Conservation (phyloP, 2,888 invertebrate genomes). For the Myopa tessellatipennis region DNA sequence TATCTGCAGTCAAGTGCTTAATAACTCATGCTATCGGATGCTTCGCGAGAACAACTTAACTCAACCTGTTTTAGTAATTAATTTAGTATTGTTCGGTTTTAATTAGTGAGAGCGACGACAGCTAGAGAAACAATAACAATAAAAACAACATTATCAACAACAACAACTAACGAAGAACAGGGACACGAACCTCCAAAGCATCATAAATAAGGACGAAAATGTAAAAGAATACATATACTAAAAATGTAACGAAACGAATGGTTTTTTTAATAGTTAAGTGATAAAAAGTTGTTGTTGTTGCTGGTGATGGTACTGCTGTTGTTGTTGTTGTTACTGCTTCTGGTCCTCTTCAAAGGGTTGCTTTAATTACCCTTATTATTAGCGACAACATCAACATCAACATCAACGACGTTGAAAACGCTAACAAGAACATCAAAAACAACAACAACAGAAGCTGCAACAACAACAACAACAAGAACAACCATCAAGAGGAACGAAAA, state of each 20-base stretch:
- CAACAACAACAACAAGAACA: neutral
- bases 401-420: neutral
- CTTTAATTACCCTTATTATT: neutral
- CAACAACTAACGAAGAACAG: neutral
- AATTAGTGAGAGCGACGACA: slow-evolving; percentile 56
- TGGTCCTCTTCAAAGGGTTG: neutral
- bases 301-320: neutral
- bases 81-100: slow-evolving; percentile 66
- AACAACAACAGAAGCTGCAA: neutral
- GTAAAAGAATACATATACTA: neutral
- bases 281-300: neutral
- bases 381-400: slow-evolving; percentile 4
- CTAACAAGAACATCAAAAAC: neutral
- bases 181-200: neutral
- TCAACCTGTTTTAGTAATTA: slow-evolving; percentile 67
- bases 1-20: slow-evolving; percentile 51
- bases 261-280: neutral
- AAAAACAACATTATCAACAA: slow-evolving; percentile 27
- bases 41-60: slow-evolving; percentile 65
- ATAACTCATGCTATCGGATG: slow-evolving; percentile 55
- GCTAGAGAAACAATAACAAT: slow-evolving; percentile 27
- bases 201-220: slow-evolving; percentile 8
- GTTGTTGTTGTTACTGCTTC: neutral
- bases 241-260: neutral
- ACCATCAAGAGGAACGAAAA: neutral